phyloP scores from a whole-genome alignment of 2,797 vertebrate species.

The Sciaenops ocellatus region DNA sequence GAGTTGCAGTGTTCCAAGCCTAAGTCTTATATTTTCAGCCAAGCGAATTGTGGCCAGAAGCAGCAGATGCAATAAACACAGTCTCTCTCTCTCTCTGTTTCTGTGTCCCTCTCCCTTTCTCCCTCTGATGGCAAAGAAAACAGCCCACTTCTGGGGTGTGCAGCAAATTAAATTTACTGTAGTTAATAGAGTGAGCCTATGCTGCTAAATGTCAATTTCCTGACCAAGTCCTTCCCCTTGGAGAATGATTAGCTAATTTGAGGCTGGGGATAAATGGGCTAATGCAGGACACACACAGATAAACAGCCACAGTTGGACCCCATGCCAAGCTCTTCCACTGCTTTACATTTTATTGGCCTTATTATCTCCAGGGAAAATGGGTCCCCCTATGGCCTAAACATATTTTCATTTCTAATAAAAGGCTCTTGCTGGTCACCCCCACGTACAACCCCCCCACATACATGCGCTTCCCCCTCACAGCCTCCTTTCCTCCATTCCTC shows the following conservation, averaged over 20 bases:
- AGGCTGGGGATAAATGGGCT: conserved; percentile 86
- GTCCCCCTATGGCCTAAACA: conserved; percentile 86
- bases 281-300: conserved; percentile 85
- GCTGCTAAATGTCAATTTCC: conserved; percentile 90
- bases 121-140: conserved; percentile 79
- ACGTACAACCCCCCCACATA: conserved; percentile 49
- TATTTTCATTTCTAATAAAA: conserved; percentile 88
- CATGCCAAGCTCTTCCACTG: conserved; percentile 83
- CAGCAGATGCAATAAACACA: conserved; percentile 83
- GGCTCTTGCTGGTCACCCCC: conserved; percentile 76
- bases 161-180: conserved; percentile 89
- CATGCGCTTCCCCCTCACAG: conserved; percentile 44
- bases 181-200: conserved; percentile 90
- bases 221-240: conserved; percentile 88
- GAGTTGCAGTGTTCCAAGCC: conserved; percentile 70
- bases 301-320: conserved; percentile 81
- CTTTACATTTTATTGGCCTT: conserved; percentile 88
- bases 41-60: conserved; percentile 82
- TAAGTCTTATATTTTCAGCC: conserved; percentile 79
- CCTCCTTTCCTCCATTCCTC: conserved; percentile 73
- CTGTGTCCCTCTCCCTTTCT: conserved; percentile 46
- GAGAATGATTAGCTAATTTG: conserved; percentile 88
- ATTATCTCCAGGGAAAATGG: conserved; percentile 88
- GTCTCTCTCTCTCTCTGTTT: conserved; percentile 47
- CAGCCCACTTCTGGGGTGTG: conserved; percentile 84